Conservation (phyloP, 1,140 invertebrate genomes). For the Araneus ventricosus region DNA sequence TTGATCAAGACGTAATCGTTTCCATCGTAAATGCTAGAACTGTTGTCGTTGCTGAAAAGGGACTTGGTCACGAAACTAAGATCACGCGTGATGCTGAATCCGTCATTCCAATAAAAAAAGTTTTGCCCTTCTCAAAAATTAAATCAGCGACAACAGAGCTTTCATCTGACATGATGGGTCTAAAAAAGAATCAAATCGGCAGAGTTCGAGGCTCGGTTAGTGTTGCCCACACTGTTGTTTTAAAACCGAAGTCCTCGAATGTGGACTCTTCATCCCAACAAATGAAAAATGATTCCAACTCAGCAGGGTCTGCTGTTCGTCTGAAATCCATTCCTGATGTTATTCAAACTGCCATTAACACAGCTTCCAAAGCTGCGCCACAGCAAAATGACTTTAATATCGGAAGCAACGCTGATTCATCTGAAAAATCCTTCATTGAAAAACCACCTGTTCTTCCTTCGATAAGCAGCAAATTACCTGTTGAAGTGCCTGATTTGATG, state of each 20-base stretch:
- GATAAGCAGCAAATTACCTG: not conserved
- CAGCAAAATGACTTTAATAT: not conserved
- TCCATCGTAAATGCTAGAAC: conserved; percentile 43
- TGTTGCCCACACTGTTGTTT: conserved; percentile 63
- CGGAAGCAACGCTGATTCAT: not conserved
- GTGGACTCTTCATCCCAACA: not conserved
- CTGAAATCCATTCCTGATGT: conserved; percentile 71
- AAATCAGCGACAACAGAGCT: not conserved
- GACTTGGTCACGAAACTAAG: not conserved
- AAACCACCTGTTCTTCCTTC: not conserved
- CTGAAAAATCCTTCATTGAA: not conserved
- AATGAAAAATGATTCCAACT: not conserved
- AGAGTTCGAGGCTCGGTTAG: not conserved
- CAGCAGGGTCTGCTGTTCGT: not conserved
- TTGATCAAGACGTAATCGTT: conserved; percentile 49
- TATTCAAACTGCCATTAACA: conserved; percentile 52
- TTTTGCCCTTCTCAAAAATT: not conserved
- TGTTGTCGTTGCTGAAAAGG: not conserved
- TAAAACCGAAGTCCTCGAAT: conserved; percentile 43
- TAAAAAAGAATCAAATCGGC: not conserved
- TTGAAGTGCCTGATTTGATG: conserved; percentile 6
- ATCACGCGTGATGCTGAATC: not conserved
- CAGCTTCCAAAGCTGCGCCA: not conserved
- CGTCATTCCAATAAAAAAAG: conserved; percentile 3
- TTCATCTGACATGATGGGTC: not conserved